Base-by-base conservation (phyloP, 2,113 vertebrate genomes). In the Cephalopholis sonnerati region DNA sequence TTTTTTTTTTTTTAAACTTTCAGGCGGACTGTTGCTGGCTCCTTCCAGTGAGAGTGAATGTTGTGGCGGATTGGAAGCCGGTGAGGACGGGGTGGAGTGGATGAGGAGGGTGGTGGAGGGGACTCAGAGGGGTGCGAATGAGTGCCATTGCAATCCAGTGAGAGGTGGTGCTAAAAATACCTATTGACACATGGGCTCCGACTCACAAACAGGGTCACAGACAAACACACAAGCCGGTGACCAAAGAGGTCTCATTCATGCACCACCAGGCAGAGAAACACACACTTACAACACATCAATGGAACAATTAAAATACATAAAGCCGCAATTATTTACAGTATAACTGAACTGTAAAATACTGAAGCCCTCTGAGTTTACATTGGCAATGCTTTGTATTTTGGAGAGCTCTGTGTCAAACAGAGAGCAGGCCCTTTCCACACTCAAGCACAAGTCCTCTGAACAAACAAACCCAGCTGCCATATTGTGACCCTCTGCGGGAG, bases 121-220 rank as follows among this genome's bases (percentile, higher is more conserved):
- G 82, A 59, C 72, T 90, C 32, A 32, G 58, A 90, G 73, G 89
- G 89, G 89, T 89, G 92, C 67, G 78, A 93, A 93, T 95, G 93
- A 92, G 93, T 94, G 93, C 84, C 95, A 95, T 96, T 91, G 94
- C 95, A 91, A 90, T 90, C 93, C 89, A 90, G 92, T 96, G 95
- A 96, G 95, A 93, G 87, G 91, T 81, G 80, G 78, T 57, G 87
- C 94, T 96, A 95, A 94, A 96, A 95, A 95, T 96, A 96, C 82
- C 68, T 77, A 82, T 90, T 95, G 95, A 95, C 95, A 95, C 95
- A 95, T 92, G 93, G 94, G 78, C 90, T 92, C 86, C 20, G 80
- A 86, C 89, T 91, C 86, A 85, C 91, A 90, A 92, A 93, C 87
- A 91, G 90, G 86, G 91, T 86, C 91, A 87, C 75, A 92, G 74